phyloP scores from a whole-genome alignment of 2,888 invertebrate genomes.

The Strigamia crassipes region DNA sequence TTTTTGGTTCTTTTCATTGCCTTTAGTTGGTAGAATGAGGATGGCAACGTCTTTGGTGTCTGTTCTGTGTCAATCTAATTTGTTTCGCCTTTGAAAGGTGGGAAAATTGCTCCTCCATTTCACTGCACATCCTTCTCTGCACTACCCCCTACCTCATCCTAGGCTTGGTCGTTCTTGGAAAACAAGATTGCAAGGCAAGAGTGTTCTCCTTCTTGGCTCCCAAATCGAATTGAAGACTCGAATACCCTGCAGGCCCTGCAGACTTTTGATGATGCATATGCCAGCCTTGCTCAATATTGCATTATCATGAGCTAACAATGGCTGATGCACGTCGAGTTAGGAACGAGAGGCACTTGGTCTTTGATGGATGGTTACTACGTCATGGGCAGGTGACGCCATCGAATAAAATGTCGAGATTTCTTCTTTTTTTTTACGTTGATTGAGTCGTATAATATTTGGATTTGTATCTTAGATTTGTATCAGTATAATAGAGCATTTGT shows the following conservation, averaged over 20 bases:
- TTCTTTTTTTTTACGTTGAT: neutral
- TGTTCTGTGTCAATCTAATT: constrained; percentile 42
- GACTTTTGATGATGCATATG: constrained; percentile 42
- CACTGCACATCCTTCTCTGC: constrained; percentile 27
- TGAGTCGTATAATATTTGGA: neutral
- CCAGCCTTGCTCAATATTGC: constrained; percentile 35
- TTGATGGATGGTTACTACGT: constrained; percentile 19
- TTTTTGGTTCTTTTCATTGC: constrained; percentile 29
- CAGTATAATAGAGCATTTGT: neutral
- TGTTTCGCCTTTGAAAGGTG: constrained; percentile 42
- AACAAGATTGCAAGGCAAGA: constrained; percentile 40
- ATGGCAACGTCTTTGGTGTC: constrained; percentile 38
- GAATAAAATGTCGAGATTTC: neutral
- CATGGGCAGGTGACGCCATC: constrained; percentile 1
- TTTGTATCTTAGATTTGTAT: neutral
- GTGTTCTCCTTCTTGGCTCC: constrained; percentile 40
- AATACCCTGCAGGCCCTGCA: constrained; percentile 38
- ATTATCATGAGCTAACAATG: constrained; percentile 42
- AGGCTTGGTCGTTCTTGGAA: constrained; percentile 37
- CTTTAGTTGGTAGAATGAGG: neutral
- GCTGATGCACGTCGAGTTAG: constrained; percentile 31
- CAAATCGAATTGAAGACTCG: constrained; percentile 42
- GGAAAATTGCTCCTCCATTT: constrained; percentile 42
- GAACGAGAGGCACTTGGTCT: neutral
- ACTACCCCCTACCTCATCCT: constrained; percentile 5